Conservation (phyloP, 2,797 vertebrate genomes). For the Podarcis lilfordi region DNA sequence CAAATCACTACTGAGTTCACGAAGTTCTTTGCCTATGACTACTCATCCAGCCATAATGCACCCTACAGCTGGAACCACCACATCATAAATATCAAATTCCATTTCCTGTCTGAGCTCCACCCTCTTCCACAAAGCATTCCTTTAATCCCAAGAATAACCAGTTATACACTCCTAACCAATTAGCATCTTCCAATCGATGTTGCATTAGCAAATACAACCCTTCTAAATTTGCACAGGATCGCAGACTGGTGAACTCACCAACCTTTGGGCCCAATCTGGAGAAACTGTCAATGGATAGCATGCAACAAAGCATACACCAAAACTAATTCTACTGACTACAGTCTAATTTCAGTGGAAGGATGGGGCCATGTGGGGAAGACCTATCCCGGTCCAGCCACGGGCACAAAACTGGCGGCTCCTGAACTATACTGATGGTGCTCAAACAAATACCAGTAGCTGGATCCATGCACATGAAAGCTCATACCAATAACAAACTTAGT, state of each 20-base stretch:
- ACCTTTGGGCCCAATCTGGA: too few relatives aligned
- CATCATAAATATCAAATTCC: too few relatives aligned
- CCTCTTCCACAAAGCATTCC: background rate
- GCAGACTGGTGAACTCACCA: too few relatives aligned
- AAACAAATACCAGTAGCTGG: background rate
- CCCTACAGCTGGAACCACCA: background rate
- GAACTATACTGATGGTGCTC: background rate
- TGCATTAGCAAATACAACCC: background rate
- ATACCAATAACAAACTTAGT: too few relatives aligned
- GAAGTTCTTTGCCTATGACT: background rate
- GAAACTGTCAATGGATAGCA: too few relatives aligned
- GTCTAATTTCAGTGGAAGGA: too few relatives aligned
- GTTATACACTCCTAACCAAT: background rate
- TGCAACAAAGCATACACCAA: too few relatives aligned
- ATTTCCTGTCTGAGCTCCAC: background rate
- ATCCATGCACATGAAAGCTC: background rate
- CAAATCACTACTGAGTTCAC: background rate
- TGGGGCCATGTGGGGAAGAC: too few relatives aligned
- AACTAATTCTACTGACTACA: too few relatives aligned
- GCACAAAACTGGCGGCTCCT: too few relatives aligned
- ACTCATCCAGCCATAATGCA: background rate
- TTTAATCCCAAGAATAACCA: background rate
- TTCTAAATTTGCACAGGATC: background rate
- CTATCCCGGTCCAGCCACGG: too few relatives aligned
- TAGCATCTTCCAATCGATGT: background rate